Base-by-base conservation (phyloP, 2,888 invertebrate genomes). In the Harpalus rufipes region DNA sequence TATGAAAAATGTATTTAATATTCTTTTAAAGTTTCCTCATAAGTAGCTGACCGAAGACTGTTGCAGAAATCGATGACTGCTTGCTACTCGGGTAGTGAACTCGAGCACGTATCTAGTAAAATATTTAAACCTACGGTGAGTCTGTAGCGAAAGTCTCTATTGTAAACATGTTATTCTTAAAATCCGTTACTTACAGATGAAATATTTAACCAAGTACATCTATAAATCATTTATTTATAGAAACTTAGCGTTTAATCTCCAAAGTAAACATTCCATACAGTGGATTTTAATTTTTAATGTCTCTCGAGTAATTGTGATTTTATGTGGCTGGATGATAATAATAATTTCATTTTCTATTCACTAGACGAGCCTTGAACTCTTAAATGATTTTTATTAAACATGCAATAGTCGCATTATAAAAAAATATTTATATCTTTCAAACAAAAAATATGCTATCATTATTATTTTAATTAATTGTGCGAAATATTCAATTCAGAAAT, bases 221-320 rank as follows among this genome's bases (percentile, higher is more conserved):
- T 80, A 80, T 63, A 63, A 58, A 74, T 74, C 25, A 61, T 63
- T 59, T 80, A 80, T 80, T 80, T 63, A 80, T 80, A 80, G 63
- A 80, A 80, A 80, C 80, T 80, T 12, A n/a, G 8, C 72, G 51
- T 74, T 74, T 74, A 74, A 74, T 74, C 72, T 44, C 8, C 8
- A 44, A 74, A 1, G 72, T 21, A 41, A 74, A 74, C 72, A 74
- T 74, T 44, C 16, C 41, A 41, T 41, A 8, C 72, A 12, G 7
- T 51, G 72, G n/a, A 44, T 41, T 74, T 68, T 41, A 41, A 74
- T 74, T 74, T 74, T 74, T 44, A 74, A 74, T 74, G 41, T 44
- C 72, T 41, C 44, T 12, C 8, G 44, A 51, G 44, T 12, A 51
- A 51, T 51, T 51, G 1, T 10, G 44, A 51, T 51, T 51, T 51